Conservation (phyloP, 2,113 vertebrate genomes). For the Ptilorrhoa leucosticta region DNA sequence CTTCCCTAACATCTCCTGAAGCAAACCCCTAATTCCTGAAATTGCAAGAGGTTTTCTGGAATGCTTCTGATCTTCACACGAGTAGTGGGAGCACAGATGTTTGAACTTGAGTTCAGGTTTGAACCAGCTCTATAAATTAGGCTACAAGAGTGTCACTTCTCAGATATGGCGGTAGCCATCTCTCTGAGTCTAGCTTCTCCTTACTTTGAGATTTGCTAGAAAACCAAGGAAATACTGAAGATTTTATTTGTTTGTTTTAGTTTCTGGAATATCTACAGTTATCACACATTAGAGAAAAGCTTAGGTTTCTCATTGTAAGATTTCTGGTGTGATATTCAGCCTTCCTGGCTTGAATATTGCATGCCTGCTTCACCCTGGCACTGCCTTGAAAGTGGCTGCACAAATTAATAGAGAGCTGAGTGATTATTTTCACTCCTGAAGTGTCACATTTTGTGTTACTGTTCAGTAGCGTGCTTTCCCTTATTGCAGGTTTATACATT, state of each 20-base stretch:
- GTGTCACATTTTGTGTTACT: background rate
- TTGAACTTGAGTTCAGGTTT: rapidly evolving
- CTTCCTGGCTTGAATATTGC: background rate
- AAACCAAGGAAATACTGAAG: background rate
- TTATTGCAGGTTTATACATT: background rate
- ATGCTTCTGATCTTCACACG: background rate
- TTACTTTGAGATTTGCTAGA: background rate
- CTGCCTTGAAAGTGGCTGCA: background rate
- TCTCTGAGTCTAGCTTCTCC: background rate
- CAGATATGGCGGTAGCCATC: background rate
- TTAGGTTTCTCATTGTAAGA: background rate
- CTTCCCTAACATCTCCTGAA: background rate
- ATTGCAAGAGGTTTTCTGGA: background rate
- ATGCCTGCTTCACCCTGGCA: background rate
- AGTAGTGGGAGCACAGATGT: background rate
- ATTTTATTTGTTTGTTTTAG: no score
- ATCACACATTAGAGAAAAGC: background rate
- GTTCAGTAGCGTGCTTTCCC: background rate
- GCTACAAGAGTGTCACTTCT: background rate
- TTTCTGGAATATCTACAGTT: background rate
- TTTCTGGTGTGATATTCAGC: background rate
- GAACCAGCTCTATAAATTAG: background rate
- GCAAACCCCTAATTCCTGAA: rapidly evolving
- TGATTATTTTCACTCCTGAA: background rate
- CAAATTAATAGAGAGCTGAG: background rate